A percentile compares a stretch with the other conserved stretches of the same genome.
phyloP scores from a whole-genome alignment of 2,797 vertebrate genomes.

The Champsocephalus esox region DNA sequence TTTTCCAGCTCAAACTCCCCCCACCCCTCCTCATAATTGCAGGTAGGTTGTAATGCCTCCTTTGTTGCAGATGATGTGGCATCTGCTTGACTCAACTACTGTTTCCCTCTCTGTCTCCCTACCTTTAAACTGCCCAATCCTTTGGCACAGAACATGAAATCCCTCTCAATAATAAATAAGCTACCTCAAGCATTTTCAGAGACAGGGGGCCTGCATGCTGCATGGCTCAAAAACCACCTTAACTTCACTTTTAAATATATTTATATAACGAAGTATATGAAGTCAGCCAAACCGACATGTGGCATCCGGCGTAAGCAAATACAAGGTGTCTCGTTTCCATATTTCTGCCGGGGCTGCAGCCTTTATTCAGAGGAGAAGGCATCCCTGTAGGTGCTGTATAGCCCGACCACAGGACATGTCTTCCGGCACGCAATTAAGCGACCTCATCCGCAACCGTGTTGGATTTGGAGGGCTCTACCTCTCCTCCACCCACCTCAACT shows the following conservation, averaged over 20 bases:
- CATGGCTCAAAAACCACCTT: conserved; percentile 58
- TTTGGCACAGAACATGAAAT: conserved; percentile 70
- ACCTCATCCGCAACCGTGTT: conserved; percentile 73
- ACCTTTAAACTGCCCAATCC: conserved; percentile 68
- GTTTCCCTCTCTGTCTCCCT: conserved; percentile 34
- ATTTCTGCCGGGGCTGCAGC: conserved; percentile 40
- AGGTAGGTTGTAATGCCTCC: conserved; percentile 9
- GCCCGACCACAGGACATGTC: conserved; percentile 73
- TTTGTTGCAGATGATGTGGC: conserved; percentile 56
- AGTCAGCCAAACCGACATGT: conserved; percentile 39
- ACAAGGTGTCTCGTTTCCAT: conserved; percentile 45
- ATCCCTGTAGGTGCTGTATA: conserved; percentile 47
- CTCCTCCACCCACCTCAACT: conserved; percentile 61
- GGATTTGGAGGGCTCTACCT: conserved; percentile 51
- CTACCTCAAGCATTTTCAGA: conserved; percentile 62
- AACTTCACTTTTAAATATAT: conserved; percentile 63
- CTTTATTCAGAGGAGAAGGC: conserved; percentile 29
- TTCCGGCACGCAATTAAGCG: conserved; percentile 78
- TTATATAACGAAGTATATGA: not conserved
- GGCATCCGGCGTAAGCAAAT: conserved; percentile 51
- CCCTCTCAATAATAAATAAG: conserved; percentile 77
- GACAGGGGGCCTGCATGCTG: conserved; percentile 65
- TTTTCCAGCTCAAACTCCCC: conserved; percentile 24
- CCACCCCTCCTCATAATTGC: conserved; percentile 8
- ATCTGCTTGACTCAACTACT: conserved; percentile 43